A percentile compares a stretch with the other conserved stretches of the same genome.
Evolutionary conservation across 2,113 vertebrate genomes (phyloP).

Genomic region (Stomatorhinus ivindoensis): DNA sequence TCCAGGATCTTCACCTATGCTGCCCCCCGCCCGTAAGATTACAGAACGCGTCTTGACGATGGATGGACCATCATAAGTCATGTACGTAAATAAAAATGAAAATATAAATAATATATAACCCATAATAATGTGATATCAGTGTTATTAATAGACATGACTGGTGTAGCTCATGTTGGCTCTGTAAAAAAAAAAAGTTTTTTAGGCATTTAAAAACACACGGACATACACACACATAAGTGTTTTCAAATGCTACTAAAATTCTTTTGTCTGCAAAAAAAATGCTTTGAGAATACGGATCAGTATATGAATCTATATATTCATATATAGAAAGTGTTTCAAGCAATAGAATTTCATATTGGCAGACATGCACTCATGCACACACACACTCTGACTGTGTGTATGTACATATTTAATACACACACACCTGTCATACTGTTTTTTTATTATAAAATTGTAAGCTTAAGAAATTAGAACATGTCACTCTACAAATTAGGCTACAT

Average conservation of each 20-base stretch:
- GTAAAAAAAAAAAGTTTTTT: background rate
- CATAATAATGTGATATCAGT: background rate
- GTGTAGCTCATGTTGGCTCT: background rate
- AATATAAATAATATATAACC: background rate
- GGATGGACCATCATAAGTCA: background rate
- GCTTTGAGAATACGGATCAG: too few species aligned
- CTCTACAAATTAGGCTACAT: background rate
- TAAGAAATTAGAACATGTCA: background rate
- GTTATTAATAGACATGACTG: background rate
- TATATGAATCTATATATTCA: background rate
- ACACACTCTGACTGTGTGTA: background rate
- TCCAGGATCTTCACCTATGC: background rate
- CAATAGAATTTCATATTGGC: background rate
- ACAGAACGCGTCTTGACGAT: background rate
- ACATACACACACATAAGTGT: too few species aligned
- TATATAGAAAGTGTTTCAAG: background rate
- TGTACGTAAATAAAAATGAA: background rate
- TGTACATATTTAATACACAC: background rate
- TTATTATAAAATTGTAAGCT: background rate
- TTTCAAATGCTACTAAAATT: too few species aligned
- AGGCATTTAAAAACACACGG: too few species aligned
- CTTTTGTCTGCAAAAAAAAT: too few species aligned
- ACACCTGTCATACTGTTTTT: background rate
- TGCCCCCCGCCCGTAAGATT: background rate
- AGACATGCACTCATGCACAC: background rate